Evolutionary conservation across 2,113 vertebrate species (phyloP), one percentile per base, ranked within the genome.

Genomic region (Egretta garzetta): DNA sequence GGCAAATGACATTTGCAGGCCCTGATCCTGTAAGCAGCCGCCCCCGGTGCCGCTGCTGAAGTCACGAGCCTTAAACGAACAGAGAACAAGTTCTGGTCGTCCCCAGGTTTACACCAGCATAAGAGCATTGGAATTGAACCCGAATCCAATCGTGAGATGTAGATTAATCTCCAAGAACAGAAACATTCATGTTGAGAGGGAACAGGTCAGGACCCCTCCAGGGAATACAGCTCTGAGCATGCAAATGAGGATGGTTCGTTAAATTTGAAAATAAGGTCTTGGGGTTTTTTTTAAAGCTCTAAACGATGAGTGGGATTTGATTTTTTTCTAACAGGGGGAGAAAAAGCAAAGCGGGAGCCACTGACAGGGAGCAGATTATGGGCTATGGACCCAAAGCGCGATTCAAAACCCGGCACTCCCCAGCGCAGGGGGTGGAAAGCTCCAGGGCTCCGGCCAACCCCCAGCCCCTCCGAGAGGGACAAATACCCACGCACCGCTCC

Each of bases 1-100:
- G 83, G 91, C 80, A 92, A 92, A 93, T 45, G 83, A 60, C 88
- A 84, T 91, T 56, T 64, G 45, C 96, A 91, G 91, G 62, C 70
- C 73, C 73, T 32, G 56, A 17, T 24, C 52, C 76, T 28, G 60
- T 22, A 22, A 74, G 72, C 74, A 74, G 55, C 90, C 18, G 8
- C 72, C 67, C 67, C 88, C 30, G 4, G 87, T 24, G 68, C 86
- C 6, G 6, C 82, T 21, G 47, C 79, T 4, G 23, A 76, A 60
- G 1, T 1, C 24, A 7, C 0, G 45, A 84, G 80, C 50, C 47
- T 27, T 1, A 24, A 12, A 35, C 5, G 2, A 55, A 53, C 77
- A 33, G 16, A 16, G 59, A 37, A 8, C 55, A 12, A 63, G 39
- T 20, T 37, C 91, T 80, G 66, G 19, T 45, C 22, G 1, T n/a